phyloP scores from a whole-genome alignment of 2,888 invertebrate genomes.

The Lottia gigantea region DNA sequence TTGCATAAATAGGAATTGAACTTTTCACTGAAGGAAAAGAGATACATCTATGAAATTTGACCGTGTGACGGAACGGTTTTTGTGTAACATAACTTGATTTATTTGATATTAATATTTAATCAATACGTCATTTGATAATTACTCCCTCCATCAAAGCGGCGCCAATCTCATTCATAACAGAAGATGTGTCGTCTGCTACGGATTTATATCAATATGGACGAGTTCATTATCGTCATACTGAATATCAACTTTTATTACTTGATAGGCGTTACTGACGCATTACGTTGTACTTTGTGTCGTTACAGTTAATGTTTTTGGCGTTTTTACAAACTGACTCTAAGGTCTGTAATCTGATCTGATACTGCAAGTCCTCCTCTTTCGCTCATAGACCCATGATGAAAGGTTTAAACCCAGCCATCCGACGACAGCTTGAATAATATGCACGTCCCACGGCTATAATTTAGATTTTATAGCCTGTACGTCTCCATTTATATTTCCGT shows the following conservation, averaged over 20 bases:
- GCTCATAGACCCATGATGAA: neutral
- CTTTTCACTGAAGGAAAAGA: too few species aligned
- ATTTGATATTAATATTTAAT: too few species aligned
- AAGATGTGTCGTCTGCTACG: conserved; percentile 21
- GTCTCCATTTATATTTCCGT: too few species aligned
- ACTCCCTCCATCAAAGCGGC: neutral
- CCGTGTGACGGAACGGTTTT: too few species aligned
- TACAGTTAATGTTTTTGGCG: neutral
- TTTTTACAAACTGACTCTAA: neutral
- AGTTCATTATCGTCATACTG: neutral
- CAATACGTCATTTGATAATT: too few species aligned
- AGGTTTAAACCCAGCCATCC: neutral
- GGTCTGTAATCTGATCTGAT: neutral
- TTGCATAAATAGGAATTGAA: too few species aligned
- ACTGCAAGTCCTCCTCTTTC: neutral
- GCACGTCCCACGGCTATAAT: neutral
- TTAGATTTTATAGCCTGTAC: too few species aligned
- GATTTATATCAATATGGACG: conserved; percentile 8
- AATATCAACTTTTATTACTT: too few species aligned
- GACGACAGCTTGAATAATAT: neutral
- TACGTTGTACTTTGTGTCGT: too few species aligned
- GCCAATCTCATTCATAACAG: neutral
- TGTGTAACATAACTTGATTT: too few species aligned
- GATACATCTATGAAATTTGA: too few species aligned
- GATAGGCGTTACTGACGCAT: too few species aligned